Base-by-base conservation (phyloP, 2,888 invertebrate genomes). In the Brachyptera risi region DNA sequence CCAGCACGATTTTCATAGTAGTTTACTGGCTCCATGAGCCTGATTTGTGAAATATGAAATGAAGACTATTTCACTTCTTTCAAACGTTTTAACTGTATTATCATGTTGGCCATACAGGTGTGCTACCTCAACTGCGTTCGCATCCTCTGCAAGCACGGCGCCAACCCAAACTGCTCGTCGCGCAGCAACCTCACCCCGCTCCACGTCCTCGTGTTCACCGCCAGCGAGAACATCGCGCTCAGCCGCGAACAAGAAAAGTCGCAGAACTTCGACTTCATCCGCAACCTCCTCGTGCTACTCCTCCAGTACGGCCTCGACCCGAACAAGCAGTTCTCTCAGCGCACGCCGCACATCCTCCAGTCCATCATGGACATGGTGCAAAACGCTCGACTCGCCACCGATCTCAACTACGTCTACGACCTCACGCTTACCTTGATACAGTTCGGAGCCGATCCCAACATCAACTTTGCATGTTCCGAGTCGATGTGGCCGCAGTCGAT, bases 401-500 rank as follows among this genome's bases (percentile, higher is more conserved):
- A 89, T 71, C 82, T 89, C 69, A 78, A 81, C 66, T 84, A 85
- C 71, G 83, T 89, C 59, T 84, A 87, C 71, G 84, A 84, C 69
- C 79, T 89, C 68, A 83, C 87, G 2, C 74, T 85, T 64, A 86
- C 86, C 1, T 78, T 89, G 17, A 80, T 89, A 50, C 87, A 87
- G 72, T 86, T 86, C 71, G 88, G 88, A 57, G 88, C 87, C 42
- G 83, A 88, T 77, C 86, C 88, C 15, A 85, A 87, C 70, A 76
- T 86, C 60, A 81, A 81, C 67, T 77, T 86, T 37, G 73, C 75
- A 64, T 74, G 74, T 40, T 72, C 75, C 1, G 75, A 76, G 15
- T 49, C 47, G 13, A 65, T 68, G 44, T 67, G 65, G 69, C 78
- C 79, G 62, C 77, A 76, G 44, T 76, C 80, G 66, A 78, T 71